phyloP scores from a whole-genome alignment of 2,113 vertebrate genomes.

The Mobula birostris region DNA sequence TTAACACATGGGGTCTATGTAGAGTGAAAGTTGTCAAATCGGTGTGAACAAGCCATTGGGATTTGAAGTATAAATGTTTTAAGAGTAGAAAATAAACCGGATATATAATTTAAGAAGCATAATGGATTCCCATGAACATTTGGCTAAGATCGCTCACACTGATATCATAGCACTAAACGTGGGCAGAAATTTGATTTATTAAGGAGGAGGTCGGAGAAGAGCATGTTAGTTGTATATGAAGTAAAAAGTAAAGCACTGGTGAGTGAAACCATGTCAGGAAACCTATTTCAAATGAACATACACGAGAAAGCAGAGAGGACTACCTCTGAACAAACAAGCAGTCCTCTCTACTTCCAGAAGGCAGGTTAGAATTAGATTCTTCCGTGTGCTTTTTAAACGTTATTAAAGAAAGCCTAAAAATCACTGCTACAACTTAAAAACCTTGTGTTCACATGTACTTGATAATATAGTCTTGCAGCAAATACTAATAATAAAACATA shows the following conservation, averaged over 20 bases:
- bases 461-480: not conserved
- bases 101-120: not conserved
- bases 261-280: not conserved
- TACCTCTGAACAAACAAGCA: not conserved
- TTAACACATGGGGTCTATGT: not conserved
- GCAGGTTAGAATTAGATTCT: not conserved
- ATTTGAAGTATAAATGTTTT: not conserved
- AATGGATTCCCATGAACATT: not conserved
- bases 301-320: not conserved
- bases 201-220: not conserved
- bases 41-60: not conserved
- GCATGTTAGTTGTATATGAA: not conserved
- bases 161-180: not conserved
- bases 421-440: not conserved
- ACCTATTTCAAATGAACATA: not conserved
- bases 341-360: not conserved
- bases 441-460: too few species aligned
- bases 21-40: not conserved
- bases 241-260: not conserved
- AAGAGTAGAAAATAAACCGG: not conserved
- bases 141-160: not conserved
- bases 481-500: not conserved
- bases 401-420: not conserved
- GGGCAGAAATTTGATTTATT: not conserved
- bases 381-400: not conserved